Evolutionary conservation across 1,140 invertebrate species (phyloP).

Genomic region (Acarapis woodi): DNA sequence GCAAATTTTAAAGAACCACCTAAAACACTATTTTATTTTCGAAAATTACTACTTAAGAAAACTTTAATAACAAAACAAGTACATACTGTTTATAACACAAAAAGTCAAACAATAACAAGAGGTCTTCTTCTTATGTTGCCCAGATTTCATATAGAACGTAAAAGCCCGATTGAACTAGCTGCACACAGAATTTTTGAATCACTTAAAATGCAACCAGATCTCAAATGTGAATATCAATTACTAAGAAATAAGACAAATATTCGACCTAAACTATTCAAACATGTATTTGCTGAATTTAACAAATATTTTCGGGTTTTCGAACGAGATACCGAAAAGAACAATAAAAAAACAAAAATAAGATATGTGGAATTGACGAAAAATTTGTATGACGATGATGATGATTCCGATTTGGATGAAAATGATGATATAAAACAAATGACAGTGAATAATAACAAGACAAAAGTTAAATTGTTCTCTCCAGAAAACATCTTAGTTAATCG

Average conservation of each 20-base stretch:
- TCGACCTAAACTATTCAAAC: neutral
- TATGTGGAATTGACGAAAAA: slow-evolving; percentile 8
- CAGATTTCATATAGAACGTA: slow-evolving; percentile 9
- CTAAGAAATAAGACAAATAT: slow-evolving; percentile 3
- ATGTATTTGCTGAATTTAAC: slow-evolving; percentile 2
- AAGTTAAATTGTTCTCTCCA: slow-evolving; percentile 17
- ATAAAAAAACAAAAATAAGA: neutral
- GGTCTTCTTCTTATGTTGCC: slow-evolving; percentile 10
- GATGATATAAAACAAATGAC: slow-evolving; percentile 18
- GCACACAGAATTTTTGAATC: slow-evolving; percentile 24
- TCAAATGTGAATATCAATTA: slow-evolving; percentile 16
- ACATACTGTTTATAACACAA: slow-evolving; percentile 7
- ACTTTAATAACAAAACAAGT: slow-evolving; percentile 31
- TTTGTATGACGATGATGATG: slow-evolving; percentile 17
- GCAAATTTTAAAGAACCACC: slow-evolving; percentile 20
- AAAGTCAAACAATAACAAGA: slow-evolving; percentile 4
- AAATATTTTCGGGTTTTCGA: slow-evolving; percentile 1
- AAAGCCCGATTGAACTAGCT: slow-evolving; percentile 11
- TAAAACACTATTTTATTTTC: slow-evolving; percentile 33
- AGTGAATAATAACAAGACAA: neutral
- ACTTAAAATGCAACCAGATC: slow-evolving; percentile 22
- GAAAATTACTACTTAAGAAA: slow-evolving; percentile 27
- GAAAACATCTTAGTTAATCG: slow-evolving; percentile 11
- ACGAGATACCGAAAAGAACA: neutral
- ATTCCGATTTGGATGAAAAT: slow-evolving; percentile 17